Base-by-base conservation (phyloP, 2,113 vertebrate genomes). In the Albula goreensis region DNA sequence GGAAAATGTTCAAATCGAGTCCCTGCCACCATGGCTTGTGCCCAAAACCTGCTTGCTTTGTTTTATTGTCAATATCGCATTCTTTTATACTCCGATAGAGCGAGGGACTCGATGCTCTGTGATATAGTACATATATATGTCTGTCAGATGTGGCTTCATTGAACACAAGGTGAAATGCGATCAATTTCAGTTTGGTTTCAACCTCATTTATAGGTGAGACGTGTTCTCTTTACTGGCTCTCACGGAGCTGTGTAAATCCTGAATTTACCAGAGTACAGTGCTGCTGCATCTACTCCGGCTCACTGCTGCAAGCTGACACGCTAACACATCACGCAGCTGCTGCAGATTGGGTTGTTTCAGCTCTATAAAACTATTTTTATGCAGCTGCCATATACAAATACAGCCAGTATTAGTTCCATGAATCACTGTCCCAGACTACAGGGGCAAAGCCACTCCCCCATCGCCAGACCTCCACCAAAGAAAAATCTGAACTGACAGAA, bases 381-480 rank as follows among this genome's bases (percentile, higher is more conserved):
- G 31, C 51, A 80, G 81, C 88, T 66, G 82, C 85, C 53, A 41
- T 81, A 82, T 86, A 78, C 57, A 86, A 85, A 91, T 85, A 87
- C 66, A 74, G 22, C 84, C 85, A 53, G 86, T 70, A 85, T 83
- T 25, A 80, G 84, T 41, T n/a, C 84, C 85, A 86, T 87, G 85
- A 70, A 86, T 91, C 88, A 89, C 74, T 89, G 88, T 89, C 86
- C 87, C 74, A 80, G 57, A n/a, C 9, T 13, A 5, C 17, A n/a
- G 66, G 3, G 83, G 52, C 60, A 63, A 50, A 0, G 3, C 7
- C 22, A 66, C 80, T 50, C 50, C 22, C 25, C 51, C 50, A 52
- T 5, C 50, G 17, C 50, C 81, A 41, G 31, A 41, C 31, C 31
- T 41, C 31, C 31, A 41, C 31, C 31, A 53, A 74, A 85, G 80